Conservation (phyloP, 2,797 vertebrate genomes). For the Gymnopithys bicolor region DNA sequence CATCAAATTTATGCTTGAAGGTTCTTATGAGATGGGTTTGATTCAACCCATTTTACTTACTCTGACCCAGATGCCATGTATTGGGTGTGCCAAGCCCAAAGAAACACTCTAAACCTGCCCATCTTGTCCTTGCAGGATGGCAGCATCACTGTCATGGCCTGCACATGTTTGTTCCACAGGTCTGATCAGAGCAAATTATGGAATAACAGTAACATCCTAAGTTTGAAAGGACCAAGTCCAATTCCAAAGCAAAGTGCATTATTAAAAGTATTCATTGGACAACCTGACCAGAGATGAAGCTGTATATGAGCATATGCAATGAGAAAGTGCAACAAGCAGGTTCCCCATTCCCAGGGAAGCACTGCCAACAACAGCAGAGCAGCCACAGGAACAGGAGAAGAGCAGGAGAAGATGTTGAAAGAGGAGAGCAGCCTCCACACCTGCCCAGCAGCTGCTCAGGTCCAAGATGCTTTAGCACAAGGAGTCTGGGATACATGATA, state of each 20-base stretch:
- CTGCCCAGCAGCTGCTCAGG: background rate
- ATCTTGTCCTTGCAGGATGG: background rate
- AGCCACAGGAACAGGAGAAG: accelerated
- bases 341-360: accelerated
- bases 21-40: background rate
- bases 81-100: background rate
- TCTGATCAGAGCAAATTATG: background rate
- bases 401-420: background rate
- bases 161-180: accelerated
- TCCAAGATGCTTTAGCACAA: background rate
- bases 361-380: background rate
- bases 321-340: background rate
- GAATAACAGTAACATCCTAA: accelerated
- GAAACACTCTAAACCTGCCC: background rate
- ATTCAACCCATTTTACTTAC: background rate
- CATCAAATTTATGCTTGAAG: background rate
- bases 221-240: accelerated
- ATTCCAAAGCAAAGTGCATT: background rate
- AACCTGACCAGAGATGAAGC: background rate
- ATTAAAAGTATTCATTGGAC: background rate
- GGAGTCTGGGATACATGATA: background rate
- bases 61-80: accelerated
- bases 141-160: accelerated
- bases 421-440: background rate
- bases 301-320: background rate